Evolutionary conservation across 2,113 vertebrate genomes (phyloP), one percentile per base, ranked within the genome.

Genomic region (Bos javanicus): DNA sequence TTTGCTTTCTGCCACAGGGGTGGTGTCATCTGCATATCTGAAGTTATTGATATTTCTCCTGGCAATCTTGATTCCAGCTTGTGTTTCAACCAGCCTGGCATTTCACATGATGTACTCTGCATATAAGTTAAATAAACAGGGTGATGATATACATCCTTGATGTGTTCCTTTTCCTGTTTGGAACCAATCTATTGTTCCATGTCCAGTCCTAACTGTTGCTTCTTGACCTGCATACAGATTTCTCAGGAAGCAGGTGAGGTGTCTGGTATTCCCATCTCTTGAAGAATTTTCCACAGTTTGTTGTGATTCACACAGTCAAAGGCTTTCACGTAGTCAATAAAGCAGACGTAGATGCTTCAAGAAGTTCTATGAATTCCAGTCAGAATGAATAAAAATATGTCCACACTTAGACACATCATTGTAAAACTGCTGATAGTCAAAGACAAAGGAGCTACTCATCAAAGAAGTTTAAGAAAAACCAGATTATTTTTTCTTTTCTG

Each of bases 291-390:
- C 67, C 67, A 16, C 60, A 71, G n/a, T 71, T 71, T 71, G 19
- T 39, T 12, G 67, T 71, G n/a, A 71, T 71, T 11, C 67, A 39
- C n/a, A 71, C 5, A 11, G 9, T 36, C n/a, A 71, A 21, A 36
- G n/a, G 19, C 67, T 23, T 71, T 23, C 0, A 1, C 0, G 0
- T 23, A 23, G 19, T 6, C 36, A 71, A 21, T 23, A 36, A 71
- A 71, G 64, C 64, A 36, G n/a, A 71, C 0, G 0, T 36, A 71
- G 67, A 71, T 71, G 67, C 67, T 36, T 71, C 67, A 82, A 90
- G 28, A 80, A 78, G 33, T n/a, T 92, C 81, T 60, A 19, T 52
- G 25, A 80, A 84, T 87, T 90, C 28, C 46, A 92, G 23, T 36
- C 33, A 2, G 67, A 93, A 39, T 80, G 39, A 87, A 62, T 64